These are phyloP conservation scores for Pogonomyrmex barbatus DNA, from an alignment of 1,140 invertebrate species.

Conservation along the genomic window DNA sequence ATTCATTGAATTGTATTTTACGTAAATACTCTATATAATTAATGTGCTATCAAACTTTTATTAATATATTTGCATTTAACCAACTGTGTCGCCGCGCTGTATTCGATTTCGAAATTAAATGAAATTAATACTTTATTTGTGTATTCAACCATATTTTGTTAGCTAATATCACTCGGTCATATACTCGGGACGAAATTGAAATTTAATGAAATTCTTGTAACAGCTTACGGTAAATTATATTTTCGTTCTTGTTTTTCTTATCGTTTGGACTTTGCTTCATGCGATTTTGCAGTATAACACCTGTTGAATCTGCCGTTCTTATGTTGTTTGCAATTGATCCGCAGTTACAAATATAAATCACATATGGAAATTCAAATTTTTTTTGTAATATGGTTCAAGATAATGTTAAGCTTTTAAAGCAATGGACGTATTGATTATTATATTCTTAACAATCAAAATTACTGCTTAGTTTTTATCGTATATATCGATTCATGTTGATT, in stretches of 20 bases:
- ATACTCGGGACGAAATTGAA: neutral
- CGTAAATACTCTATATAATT: constrained; percentile 4
- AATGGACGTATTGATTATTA: neutral
- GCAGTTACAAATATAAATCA: constrained; percentile 13
- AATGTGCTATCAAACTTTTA: constrained; percentile 11
- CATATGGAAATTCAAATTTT: constrained; percentile 20
- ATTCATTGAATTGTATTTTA: neutral
- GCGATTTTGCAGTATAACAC: constrained; percentile 64
- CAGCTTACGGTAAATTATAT: neutral
- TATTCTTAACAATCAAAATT: constrained; percentile 4
- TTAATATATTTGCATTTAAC: neutral
- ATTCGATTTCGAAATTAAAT: neutral
- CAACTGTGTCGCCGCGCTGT: neutral
- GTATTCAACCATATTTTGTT: neutral
- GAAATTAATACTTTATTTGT: constrained; percentile 20
- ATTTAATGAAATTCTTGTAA: constrained; percentile 38
- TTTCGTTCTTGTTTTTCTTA: constrained; percentile 30
- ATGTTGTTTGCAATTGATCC: constrained; percentile 36
- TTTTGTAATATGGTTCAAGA: constrained; percentile 35
- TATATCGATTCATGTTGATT: neutral
- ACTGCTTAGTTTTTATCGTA: neutral
- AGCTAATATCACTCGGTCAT: neutral
- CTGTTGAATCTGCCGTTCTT: constrained; percentile 69
- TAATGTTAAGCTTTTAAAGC: constrained; percentile 25
- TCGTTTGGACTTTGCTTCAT: neutral